A percentile compares a stretch with the other conserved stretches of the same genome.
Conservation (phyloP, 1,140 invertebrate species). For the Drosophila parabipectinata region DNA sequence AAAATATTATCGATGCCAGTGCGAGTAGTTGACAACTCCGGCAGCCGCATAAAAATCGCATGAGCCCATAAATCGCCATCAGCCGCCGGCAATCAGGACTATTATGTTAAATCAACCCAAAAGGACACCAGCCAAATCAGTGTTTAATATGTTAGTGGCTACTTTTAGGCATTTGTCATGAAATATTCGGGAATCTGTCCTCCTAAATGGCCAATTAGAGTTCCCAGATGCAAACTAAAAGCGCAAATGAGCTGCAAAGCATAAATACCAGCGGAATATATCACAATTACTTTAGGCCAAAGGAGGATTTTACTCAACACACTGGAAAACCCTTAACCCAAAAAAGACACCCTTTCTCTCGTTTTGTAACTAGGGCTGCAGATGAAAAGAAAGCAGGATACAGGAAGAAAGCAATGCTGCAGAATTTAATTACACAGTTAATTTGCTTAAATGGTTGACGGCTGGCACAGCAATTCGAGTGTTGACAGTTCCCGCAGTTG, state of each 20-base stretch:
- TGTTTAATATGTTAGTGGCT: constrained; percentile 46
- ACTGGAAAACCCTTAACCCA: too few relatives aligned
- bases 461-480: constrained; percentile 45
- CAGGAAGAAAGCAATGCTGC: constrained; percentile 5
- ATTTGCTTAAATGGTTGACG: constrained; percentile 62
- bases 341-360: not conserved
- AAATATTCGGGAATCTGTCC: constrained; percentile 15
- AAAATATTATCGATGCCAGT: constrained; percentile 75
- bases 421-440: constrained; percentile 62
- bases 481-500: constrained; percentile 26
- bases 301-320: too few relatives aligned
- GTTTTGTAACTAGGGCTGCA: not conserved
- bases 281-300: not conserved
- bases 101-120: constrained; percentile 59
- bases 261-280: constrained; percentile 20
- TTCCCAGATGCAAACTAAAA: not conserved
- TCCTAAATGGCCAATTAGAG: constrained; percentile 43
- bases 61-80: constrained; percentile 72
- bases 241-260: constrained; percentile 22
- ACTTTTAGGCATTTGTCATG: constrained; percentile 63
- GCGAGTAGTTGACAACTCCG: constrained; percentile 46
- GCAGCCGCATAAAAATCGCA: constrained; percentile 58
- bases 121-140: constrained; percentile 30
- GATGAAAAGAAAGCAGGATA: constrained; percentile 6
- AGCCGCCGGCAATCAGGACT: constrained; percentile 52